These are phyloP conservation scores for Amblyraja radiata DNA, from an alignment of 2,797 vertebrate species.

Conservation along the genomic window DNA sequence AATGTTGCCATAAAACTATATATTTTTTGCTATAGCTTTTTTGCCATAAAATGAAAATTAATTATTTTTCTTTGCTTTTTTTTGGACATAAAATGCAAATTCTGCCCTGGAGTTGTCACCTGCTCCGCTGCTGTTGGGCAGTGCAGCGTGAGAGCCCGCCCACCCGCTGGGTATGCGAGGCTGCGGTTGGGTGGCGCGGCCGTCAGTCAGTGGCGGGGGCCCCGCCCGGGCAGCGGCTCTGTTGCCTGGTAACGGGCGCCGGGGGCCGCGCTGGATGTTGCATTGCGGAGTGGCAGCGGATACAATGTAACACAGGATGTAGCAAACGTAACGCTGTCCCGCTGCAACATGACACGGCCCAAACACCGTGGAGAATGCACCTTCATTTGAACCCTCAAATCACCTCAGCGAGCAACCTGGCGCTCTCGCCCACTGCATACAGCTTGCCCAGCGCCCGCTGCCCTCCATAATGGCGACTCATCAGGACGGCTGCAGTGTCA, in stretches of 20 bases:
- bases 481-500: conserved; percentile 79
- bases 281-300: not conserved
- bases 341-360: not conserved
- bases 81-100: not conserved
- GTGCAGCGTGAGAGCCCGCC: not conserved
- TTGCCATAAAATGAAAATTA: no score
- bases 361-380: not conserved
- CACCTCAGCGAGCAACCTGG: not conserved
- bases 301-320: conserved; percentile 38
- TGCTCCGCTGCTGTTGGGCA: not conserved
- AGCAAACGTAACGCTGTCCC: not conserved
- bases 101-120: no score
- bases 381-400: not conserved
- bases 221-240: not conserved
- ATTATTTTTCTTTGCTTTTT: not conserved
- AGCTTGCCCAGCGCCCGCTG: not conserved
- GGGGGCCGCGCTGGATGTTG: not conserved
- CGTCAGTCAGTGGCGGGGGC: not conserved
- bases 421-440: not conserved
- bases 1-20: no score
- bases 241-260: conserved; percentile 21
- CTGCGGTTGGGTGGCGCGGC: not conserved
- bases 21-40: no score
- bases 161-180: not conserved
- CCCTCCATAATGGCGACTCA: conserved; percentile 64